Evolutionary conservation across 2,888 invertebrate species (phyloP).

Genomic region (Rotaria magnacalcarata): DNA sequence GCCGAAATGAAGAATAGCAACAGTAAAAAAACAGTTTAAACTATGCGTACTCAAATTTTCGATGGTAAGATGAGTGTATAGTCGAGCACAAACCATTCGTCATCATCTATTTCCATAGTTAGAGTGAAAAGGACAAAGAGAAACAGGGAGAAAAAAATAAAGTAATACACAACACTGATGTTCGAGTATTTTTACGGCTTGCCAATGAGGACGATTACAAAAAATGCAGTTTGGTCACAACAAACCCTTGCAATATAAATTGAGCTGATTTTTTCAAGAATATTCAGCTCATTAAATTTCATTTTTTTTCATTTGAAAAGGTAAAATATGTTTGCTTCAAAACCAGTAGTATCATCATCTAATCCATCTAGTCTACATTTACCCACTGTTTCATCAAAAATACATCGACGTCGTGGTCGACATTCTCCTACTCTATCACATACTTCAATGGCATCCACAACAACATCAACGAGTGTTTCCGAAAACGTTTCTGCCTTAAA

Average conservation of each 20-base stretch:
- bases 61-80: not conserved
- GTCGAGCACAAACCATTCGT: not conserved
- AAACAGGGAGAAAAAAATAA: not conserved
- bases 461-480: not conserved
- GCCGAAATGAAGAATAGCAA: not conserved
- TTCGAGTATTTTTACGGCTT: not conserved
- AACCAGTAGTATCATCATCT: not conserved
- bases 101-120: not conserved
- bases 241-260: not conserved
- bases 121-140: not conserved
- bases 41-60: not conserved
- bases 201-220: not conserved
- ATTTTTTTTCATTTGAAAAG: not conserved
- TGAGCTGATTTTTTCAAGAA: not conserved
- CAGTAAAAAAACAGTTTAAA: not conserved
- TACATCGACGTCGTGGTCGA: not conserved
- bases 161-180: not conserved
- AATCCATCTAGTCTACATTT: not conserved
- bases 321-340: not conserved
- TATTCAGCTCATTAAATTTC: not conserved
- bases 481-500: constrained; percentile 23
- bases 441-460: not conserved
- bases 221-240: not conserved
- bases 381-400: not conserved
- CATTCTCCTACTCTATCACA: not conserved